Evolutionary conservation across 2,113 vertebrate genomes (phyloP).

Genomic region (Onychostruthus taczanowskii): DNA sequence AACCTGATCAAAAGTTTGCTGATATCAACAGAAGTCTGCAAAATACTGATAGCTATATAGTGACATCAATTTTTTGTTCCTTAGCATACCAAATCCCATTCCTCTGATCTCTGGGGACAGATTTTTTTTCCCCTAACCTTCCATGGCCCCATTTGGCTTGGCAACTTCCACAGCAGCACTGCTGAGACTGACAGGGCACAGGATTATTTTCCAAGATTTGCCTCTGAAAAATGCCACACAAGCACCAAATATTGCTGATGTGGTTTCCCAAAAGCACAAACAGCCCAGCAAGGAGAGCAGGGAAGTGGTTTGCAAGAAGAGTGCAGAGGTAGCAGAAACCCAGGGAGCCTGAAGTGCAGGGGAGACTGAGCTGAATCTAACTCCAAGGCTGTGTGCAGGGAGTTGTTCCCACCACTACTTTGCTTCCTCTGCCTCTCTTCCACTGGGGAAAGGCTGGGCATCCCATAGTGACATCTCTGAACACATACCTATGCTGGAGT

Average conservation of each 20-base stretch:
- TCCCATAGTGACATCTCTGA: neutral
- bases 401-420: neutral
- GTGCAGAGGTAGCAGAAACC: neutral
- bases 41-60: neutral
- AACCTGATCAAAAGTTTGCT: neutral
- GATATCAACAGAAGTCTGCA: neutral
- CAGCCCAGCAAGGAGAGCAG: neutral
- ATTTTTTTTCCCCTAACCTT: neutral
- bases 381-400: neutral
- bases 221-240: neutral
- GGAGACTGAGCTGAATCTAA: neutral
- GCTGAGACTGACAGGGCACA: neutral
- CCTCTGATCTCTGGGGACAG: neutral
- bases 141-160: neutral
- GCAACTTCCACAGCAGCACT: neutral
- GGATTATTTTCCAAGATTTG: neutral
- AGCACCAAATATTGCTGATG: neutral
- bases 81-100: neutral
- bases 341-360: neutral
- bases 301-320: neutral
- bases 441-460: fast-evolving
- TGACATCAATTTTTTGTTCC: neutral
- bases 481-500: neutral
- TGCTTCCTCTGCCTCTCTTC: neutral
- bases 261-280: neutral